These are phyloP conservation scores for Halesus radiatus DNA, from an alignment of 1,140 invertebrate genomes.

Conservation along the genomic window DNA sequence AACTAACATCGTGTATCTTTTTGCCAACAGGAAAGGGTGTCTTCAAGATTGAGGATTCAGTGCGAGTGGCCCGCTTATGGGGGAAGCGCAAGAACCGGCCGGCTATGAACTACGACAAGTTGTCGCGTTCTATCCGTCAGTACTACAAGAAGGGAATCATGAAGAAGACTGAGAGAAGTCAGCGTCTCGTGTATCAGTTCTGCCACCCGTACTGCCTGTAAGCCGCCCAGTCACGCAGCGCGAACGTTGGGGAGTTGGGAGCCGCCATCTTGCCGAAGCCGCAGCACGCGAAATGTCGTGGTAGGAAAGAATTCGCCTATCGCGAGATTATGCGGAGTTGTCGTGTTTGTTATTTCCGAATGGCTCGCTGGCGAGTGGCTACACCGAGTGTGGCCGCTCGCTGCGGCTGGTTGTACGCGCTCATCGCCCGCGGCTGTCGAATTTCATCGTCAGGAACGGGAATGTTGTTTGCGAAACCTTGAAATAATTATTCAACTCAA, in stretches of 20 bases:
- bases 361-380: neutral
- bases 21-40: slow-evolving; percentile 82
- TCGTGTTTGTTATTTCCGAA: slow-evolving; percentile 21
- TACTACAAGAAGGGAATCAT: slow-evolving; percentile 99
- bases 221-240: neutral
- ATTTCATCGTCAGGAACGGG: slow-evolving; percentile 39
- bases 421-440: slow-evolving; percentile 37
- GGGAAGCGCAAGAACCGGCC: slow-evolving; percentile 97
- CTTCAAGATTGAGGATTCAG: slow-evolving; percentile 99
- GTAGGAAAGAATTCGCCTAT: slow-evolving; percentile 35
- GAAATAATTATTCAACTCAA: slow-evolving; percentile 40
- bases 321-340: slow-evolving; percentile 24
- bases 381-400: too few species aligned
- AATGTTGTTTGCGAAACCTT: slow-evolving; percentile 37
- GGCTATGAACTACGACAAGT: slow-evolving; percentile 99
- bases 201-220: slow-evolving; percentile 94
- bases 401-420: slow-evolving; percentile 7
- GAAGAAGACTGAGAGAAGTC: slow-evolving; percentile 98
- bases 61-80: slow-evolving; percentile 95
- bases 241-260: too few species aligned
- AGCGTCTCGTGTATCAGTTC: slow-evolving; percentile 99
- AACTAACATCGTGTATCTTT: slow-evolving; percentile 4
- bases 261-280: slow-evolving; percentile 36
- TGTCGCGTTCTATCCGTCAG: slow-evolving; percentile 96
- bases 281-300: slow-evolving; percentile 13